Base-by-base conservation (phyloP, 1,140 invertebrate genomes). In the Hylaeus anthracinus region DNA sequence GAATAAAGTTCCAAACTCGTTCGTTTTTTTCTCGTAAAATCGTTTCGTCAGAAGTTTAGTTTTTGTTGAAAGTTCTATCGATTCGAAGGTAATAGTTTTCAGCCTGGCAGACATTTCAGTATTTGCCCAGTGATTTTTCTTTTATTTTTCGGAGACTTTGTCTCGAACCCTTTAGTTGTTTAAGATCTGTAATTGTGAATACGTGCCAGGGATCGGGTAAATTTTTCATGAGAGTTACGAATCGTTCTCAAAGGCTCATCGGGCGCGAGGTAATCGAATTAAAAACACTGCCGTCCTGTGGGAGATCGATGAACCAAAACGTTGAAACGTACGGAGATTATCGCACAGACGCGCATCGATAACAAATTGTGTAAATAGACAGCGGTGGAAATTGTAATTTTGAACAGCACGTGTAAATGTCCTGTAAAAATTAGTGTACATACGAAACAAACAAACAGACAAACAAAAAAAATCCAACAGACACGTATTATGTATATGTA, bases 281-380 rank as follows among this genome's bases (percentile, higher is more conserved):
- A 74, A 67, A 56, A 80, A 83, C 77, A 87, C 76, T 86, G 81
- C 85, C 85, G 85, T 87, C 84, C 85, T 79, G 55, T 71, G 60
- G 56, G 56, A 61, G 56, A 64, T 64, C 43, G 60, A 65, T 73
- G 14, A 79, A 79, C 37, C 5, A 37, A 14, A 41, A 8, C 14
- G 15, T 12, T 53, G 26, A 10, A 26, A 1, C n/a, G 43, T 26
- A n/a, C 3, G 8, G 4, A 39, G 8, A 10, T 64, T 6, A 55
- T 63, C 53, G 67, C 60, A 65, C 41, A 51, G 55, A 65, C 66
- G 58, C n/a, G 79, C 9, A n/a, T 60, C 64, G 56, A 48, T 55
- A 41, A 37, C 12, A 9, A 43, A 67, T 75, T 15, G 43, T 69
- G 73, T 76, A 81, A n/a, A 70, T 53, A 43, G 1, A 43, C 15